Base-by-base conservation (phyloP, 2,888 invertebrate genomes). In the Strigamia maritima region DNA sequence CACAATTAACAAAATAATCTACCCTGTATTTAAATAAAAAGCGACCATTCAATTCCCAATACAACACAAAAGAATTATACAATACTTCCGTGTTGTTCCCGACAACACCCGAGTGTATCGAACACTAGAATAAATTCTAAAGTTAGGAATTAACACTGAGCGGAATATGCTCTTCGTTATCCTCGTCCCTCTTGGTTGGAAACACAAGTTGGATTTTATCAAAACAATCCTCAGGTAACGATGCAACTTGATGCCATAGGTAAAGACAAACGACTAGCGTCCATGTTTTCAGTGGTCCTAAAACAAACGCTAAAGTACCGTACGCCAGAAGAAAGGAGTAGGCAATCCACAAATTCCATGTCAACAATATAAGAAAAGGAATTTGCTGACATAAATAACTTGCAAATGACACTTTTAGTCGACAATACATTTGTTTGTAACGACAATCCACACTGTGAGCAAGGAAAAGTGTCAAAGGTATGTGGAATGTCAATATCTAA, bases 251-350 rank as follows among this genome's bases (percentile, higher is more conserved):
- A 84, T 90, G 90, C 91, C 92, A 93, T 80, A 93, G 84, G 80
- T 90, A 84, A 76, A 90, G 83, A 80, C 92, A 92, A 81, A 94
- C 85, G 76, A 91, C 84, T 77, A 94, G 87, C 79, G 93, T 92
- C 92, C 94, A 94, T 0, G 93, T 92, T 82, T 94, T 88, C 76
- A 94, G 86, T 0, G 94, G 94, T 77, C 94, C 93, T 81, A 94
- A 87, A 79, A 94, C 82, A 81, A 93, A 90, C 0, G 94, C 92
- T 84, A 92, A 85, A 0, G 90, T 91, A 12, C 94, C 94, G 86
- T 94, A 94, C 19, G 93, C 92, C 82, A 92, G 84, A 90, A 92
- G 93, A 84, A 94, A 94, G 85, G 92, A 91, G 84, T 92, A 93
- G 0, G 91, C 90, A 85, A 92, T 88, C 79, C 90, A 84, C 78